Evolutionary conservation across 2,888 invertebrate species (phyloP).

Genomic region (Hyalella azteca): DNA sequence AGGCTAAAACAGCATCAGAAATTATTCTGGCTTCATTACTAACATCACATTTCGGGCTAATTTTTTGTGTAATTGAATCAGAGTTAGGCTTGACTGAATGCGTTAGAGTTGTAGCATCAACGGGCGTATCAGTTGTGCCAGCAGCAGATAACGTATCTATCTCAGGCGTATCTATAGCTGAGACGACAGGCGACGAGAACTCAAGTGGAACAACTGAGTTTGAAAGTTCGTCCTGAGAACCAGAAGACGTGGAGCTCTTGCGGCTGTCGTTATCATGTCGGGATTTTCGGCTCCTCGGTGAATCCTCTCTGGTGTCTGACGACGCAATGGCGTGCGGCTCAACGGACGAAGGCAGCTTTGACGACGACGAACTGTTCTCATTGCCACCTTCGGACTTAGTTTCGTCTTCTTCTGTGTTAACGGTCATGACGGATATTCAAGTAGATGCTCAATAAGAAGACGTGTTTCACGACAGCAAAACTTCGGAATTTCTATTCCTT

Average conservation of each 20-base stretch:
- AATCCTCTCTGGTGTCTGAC: neutral
- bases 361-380: neutral
- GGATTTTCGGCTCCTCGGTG: neutral
- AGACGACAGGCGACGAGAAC: neutral
- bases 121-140: too few relatives aligned
- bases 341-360: neutral
- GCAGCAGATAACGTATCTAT: too few relatives aligned
- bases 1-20: too few relatives aligned
- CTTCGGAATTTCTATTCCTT: neutral
- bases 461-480: neutral
- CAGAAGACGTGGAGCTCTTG: neutral
- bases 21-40: too few relatives aligned
- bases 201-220: neutral
- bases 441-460: neutral
- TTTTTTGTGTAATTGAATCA: too few relatives aligned
- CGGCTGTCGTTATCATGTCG: neutral
- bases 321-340: neutral
- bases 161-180: neutral
- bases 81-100: too few relatives aligned
- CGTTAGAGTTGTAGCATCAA: too few relatives aligned
- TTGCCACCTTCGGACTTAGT: neutral
- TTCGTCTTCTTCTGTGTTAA: slow-evolving; percentile 5
- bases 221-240: neutral
- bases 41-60: too few relatives aligned
- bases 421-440: neutral